A percentile compares a stretch with the other conserved stretches of the same genome.
phyloP scores from a whole-genome alignment of 2,113 vertebrate genomes.

The Phoxinus phoxinus region DNA sequence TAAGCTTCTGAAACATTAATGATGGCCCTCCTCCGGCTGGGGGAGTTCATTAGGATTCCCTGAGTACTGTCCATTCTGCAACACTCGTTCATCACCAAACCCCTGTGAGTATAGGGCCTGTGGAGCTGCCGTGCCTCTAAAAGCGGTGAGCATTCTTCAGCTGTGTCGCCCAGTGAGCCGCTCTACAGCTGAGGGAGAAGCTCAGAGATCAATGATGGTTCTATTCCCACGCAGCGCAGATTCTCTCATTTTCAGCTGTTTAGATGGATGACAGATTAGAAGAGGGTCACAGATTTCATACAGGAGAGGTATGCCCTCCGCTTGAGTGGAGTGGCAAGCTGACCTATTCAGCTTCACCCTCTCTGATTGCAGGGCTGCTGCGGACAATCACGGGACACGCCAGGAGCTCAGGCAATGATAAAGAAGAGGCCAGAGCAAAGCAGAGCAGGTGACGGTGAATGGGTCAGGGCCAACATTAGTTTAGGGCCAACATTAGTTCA shows the following conservation, averaged over 20 bases:
- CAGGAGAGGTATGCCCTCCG: conserved; percentile 5
- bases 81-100: not conserved
- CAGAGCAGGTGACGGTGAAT: conserved; percentile 22
- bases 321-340: conserved; percentile 25
- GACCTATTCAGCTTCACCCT: conserved; percentile 39
- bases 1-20: conserved; percentile 69
- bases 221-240: conserved; percentile 3
- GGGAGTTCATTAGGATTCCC: conserved; percentile 64
- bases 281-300: conserved; percentile 1
- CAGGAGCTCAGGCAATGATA: conserved; percentile 29
- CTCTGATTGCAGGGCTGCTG: conserved; percentile 39
- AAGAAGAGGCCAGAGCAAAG: not conserved
- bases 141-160: not conserved
- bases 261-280: conserved; percentile 12
- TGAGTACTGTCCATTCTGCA: conserved; percentile 37
- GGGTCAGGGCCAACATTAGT: not conserved
- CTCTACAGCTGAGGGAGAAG: not conserved
- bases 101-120: not conserved
- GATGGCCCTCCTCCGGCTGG: conserved; percentile 37
- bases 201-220: not conserved
- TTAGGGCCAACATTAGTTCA: not conserved
- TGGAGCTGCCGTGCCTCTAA: conserved; percentile 7
- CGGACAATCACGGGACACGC: conserved; percentile 40
- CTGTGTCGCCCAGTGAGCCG: not conserved
- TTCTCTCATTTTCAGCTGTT: conserved; percentile 11